phyloP scores from a whole-genome alignment of 2,113 vertebrate genomes.

The Myrmecophaga tridactyla region DNA sequence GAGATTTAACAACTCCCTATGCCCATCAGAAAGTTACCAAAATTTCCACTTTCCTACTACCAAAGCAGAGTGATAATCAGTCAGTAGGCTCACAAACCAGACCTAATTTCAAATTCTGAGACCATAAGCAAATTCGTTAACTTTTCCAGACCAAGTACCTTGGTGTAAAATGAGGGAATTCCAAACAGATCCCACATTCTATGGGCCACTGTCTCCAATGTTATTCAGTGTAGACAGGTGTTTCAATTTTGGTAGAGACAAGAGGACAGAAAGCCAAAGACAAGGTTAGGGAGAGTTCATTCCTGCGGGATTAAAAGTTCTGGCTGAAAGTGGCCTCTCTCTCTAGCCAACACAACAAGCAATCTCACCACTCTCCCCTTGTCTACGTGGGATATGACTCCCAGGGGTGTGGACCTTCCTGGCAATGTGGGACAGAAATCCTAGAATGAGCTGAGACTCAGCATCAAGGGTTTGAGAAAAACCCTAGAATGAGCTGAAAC shows the following conservation, averaged over 20 bases:
- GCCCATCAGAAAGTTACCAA: neutral
- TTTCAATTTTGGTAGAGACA: neutral
- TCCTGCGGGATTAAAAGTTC: neutral
- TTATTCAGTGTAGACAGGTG: neutral
- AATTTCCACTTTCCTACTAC: neutral
- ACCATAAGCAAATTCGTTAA: neutral
- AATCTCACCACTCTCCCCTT: too few relatives aligned
- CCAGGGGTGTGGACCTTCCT: too few relatives aligned
- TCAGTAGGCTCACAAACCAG: neutral
- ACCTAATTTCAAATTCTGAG: neutral
- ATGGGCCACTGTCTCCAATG: neutral
- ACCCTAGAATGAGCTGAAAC: too few relatives aligned
- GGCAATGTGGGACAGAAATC: too few relatives aligned
- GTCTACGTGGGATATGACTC: too few relatives aligned
- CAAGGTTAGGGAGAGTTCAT: neutral
- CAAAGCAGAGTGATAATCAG: neutral
- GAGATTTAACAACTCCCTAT: neutral
- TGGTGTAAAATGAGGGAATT: neutral
- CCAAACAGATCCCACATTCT: neutral
- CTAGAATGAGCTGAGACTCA: too few relatives aligned
- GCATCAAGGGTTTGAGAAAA: too few relatives aligned
- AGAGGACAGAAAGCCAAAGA: neutral
- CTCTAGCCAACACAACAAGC: too few relatives aligned
- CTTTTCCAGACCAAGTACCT: neutral
- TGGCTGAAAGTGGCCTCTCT: fast-evolving